These are phyloP conservation scores for Strigamia maritima DNA, from an alignment of 2,888 invertebrate species.

Conservation along the genomic window DNA sequence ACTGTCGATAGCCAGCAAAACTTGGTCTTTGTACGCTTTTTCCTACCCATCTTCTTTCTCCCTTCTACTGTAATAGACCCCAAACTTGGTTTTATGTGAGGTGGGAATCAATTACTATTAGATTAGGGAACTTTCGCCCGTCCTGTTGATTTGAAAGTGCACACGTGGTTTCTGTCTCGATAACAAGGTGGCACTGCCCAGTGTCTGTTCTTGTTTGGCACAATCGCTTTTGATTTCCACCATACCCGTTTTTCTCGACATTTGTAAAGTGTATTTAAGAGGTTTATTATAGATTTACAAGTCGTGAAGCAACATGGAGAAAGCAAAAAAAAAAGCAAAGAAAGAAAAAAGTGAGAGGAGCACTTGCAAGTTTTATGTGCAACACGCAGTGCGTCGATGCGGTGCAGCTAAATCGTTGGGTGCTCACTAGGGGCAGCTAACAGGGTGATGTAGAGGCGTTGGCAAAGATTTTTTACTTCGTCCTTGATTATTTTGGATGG, in stretches of 20 bases:
- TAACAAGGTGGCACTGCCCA: slow-evolving; percentile 30
- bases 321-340: neutral
- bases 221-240: slow-evolving; percentile 6
- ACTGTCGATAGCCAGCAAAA: neutral
- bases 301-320: slow-evolving; percentile 16
- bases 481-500: slow-evolving; percentile 34
- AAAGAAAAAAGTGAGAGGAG: neutral
- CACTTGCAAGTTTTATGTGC: slow-evolving; percentile 30
- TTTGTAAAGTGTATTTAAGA: slow-evolving; percentile 26
- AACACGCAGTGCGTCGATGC: slow-evolving; percentile 28
- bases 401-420: slow-evolving; percentile 32
- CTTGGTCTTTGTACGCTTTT: neutral
- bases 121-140: slow-evolving; percentile 7
- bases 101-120: slow-evolving; percentile 33
- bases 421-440: slow-evolving; percentile 32
- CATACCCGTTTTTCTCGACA: neutral
- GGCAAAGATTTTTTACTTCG: slow-evolving; percentile 34
- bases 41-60: neutral
- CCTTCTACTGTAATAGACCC: neutral
- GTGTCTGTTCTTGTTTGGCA: slow-evolving; percentile 8
- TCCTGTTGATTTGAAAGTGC: slow-evolving; percentile 27
- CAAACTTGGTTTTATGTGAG: slow-evolving; percentile 24
- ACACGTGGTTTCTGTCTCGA: slow-evolving; percentile 24
- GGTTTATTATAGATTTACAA: slow-evolving; percentile 34
- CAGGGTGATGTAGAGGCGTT: slow-evolving; percentile 34